phyloP scores from a whole-genome alignment of 2,113 vertebrate genomes.

The Mobula hypostoma region DNA sequence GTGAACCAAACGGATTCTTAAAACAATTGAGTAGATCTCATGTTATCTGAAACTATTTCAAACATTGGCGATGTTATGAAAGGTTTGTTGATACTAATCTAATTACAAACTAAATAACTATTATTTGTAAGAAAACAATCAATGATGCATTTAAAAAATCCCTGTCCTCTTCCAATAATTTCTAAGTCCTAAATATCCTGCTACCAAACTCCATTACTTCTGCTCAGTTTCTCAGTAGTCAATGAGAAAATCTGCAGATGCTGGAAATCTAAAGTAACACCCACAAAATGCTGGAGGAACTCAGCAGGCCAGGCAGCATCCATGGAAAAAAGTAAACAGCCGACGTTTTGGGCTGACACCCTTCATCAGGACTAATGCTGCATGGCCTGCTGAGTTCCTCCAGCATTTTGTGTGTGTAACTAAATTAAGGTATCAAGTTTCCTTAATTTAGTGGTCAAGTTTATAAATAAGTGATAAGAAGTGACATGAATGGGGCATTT shows the following conservation, averaged over 20 bases:
- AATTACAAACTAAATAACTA: background rate
- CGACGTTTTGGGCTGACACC: too few relatives aligned
- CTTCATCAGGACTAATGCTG: too few relatives aligned
- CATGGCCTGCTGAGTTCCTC: too few relatives aligned
- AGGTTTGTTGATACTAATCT: background rate
- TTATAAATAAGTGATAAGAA: background rate
- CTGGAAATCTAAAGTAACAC: too few relatives aligned
- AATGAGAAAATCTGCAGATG: background rate
- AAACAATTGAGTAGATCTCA: background rate
- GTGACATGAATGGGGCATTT: background rate
- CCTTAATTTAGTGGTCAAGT: background rate
- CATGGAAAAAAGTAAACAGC: too few relatives aligned
- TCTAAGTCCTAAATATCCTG: background rate
- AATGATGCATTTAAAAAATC: background rate
- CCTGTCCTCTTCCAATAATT: background rate
- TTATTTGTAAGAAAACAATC: background rate
- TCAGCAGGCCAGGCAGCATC: too few relatives aligned
- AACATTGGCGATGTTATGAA: background rate
- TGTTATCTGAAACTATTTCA: background rate
- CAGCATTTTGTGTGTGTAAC: too few relatives aligned
- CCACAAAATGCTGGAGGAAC: too few relatives aligned
- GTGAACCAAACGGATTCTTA: too few relatives aligned
- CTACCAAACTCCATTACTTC: background rate
- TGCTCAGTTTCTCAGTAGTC: background rate
- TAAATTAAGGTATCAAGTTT: background rate